Conservation (phyloP, 2,888 invertebrate species). For the Iphiclides podalirius region DNA sequence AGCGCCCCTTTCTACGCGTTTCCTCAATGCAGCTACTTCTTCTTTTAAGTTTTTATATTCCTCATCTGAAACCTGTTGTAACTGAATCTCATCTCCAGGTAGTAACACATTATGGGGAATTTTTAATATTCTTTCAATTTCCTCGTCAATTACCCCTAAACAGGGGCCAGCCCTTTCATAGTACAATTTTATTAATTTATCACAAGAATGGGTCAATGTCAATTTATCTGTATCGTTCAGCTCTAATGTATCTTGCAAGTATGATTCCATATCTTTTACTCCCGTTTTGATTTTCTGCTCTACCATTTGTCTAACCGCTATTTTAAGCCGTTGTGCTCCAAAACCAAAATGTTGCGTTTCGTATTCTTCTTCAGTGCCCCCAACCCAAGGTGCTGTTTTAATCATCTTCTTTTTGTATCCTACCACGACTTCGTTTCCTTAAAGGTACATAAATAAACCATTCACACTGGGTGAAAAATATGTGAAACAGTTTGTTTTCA, state of each 20-base stretch:
- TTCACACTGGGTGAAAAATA: too few species aligned
- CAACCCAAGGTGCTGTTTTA: conserved; percentile 55
- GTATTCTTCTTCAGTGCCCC: conserved; percentile 71
- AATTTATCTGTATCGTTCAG: conserved; percentile 63
- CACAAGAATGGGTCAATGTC: conserved; percentile 58
- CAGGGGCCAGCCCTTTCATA: conserved; percentile 62
- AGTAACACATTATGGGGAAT: conserved; percentile 64
- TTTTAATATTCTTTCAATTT: conserved; percentile 58
- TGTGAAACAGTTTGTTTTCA: too few species aligned
- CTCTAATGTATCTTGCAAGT: conserved; percentile 54
- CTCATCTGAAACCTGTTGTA: conserved; percentile 51
- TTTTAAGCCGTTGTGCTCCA: conserved; percentile 67
- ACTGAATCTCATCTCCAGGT: conserved; percentile 63
- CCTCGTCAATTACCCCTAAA: conserved; percentile 54
- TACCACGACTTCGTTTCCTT: too few species aligned
- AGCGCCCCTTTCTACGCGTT: conserved; percentile 60
- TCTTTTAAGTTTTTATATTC: conserved; percentile 58
- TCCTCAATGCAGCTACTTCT: conserved; percentile 53
- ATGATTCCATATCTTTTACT: conserved; percentile 63
- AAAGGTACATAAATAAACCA: too few species aligned
- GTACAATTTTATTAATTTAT: conserved; percentile 59
- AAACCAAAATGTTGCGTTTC: conserved; percentile 74
- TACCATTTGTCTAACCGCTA: conserved; percentile 67
- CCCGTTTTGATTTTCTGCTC: conserved; percentile 64
- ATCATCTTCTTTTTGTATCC: conserved; percentile 52